phyloP scores from a whole-genome alignment of 2,113 vertebrate genomes.

The Jacana jacana region DNA sequence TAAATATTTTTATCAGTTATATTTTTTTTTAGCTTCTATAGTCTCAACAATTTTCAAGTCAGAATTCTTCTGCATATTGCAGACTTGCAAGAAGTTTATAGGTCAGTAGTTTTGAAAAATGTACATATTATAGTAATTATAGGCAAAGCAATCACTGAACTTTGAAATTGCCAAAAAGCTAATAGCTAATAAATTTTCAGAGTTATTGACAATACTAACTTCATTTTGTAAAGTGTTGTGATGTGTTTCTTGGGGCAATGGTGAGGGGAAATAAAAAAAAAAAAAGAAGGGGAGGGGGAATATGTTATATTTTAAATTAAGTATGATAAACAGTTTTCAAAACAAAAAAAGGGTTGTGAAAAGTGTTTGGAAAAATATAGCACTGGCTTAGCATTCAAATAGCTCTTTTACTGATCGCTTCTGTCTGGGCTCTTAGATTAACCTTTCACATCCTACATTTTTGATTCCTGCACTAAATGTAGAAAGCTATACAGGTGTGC shows the following conservation, averaged over 20 bases:
- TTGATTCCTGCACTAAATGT: background rate
- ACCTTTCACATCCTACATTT: background rate
- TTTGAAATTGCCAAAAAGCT: background rate
- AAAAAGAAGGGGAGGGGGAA: no score
- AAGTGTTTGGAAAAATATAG: background rate
- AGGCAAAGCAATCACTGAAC: background rate
- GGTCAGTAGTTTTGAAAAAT: background rate
- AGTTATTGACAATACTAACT: background rate
- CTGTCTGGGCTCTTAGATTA: background rate
- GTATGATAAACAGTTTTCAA: background rate
- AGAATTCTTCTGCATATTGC: background rate
- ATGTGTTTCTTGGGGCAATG: background rate
- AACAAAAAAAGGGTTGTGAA: background rate
- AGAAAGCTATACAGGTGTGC: background rate
- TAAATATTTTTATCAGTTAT: background rate
- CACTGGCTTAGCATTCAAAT: background rate
- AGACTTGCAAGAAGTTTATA: background rate
- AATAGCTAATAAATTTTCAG: background rate
- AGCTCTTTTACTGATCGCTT: background rate
- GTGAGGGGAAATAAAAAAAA: no score
- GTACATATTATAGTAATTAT: background rate
- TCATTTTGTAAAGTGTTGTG: background rate
- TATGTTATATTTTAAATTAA: background rate
- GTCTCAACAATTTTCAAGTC: background rate
- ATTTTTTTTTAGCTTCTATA: background rate